These are phyloP conservation scores for Micropoecilia bifurca DNA, from an alignment of 2,797 vertebrate genomes.

Conservation along the genomic window DNA sequence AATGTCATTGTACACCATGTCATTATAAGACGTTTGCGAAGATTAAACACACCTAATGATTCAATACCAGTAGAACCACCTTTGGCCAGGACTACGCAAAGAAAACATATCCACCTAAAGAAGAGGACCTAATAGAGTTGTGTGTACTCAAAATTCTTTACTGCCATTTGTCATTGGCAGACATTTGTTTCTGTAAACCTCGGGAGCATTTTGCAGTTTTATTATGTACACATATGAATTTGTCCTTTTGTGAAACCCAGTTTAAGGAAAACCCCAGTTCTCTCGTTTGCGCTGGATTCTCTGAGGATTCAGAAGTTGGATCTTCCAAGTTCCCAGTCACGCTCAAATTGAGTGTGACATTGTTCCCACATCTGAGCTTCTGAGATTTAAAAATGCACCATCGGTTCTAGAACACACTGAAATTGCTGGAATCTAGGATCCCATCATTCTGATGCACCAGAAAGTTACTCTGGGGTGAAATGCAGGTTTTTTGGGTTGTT, in stretches of 20 bases:
- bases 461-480: not conserved
- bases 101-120: not conserved
- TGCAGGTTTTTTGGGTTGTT: not conserved
- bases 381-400: not conserved
- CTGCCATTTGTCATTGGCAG: not conserved
- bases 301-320: not conserved
- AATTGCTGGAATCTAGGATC: not conserved
- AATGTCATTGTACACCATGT: not conserved
- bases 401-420: not conserved
- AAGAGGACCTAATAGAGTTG: not conserved
- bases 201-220: not conserved
- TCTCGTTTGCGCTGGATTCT: not conserved
- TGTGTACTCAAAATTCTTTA: not conserved
- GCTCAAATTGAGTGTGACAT: not conserved
- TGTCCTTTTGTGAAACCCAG: not conserved
- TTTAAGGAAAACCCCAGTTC: not conserved
- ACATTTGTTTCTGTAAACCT: not conserved
- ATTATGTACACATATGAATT: not conserved
- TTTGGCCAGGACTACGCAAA: not conserved
- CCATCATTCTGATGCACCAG: not conserved
- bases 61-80: not conserved
- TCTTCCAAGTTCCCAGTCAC: not conserved
- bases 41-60: not conserved
- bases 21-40: not conserved
- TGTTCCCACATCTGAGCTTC: not conserved